These are phyloP conservation scores for Labeo rohita DNA, from an alignment of 2,113 vertebrate genomes.

Conservation along the genomic window DNA sequence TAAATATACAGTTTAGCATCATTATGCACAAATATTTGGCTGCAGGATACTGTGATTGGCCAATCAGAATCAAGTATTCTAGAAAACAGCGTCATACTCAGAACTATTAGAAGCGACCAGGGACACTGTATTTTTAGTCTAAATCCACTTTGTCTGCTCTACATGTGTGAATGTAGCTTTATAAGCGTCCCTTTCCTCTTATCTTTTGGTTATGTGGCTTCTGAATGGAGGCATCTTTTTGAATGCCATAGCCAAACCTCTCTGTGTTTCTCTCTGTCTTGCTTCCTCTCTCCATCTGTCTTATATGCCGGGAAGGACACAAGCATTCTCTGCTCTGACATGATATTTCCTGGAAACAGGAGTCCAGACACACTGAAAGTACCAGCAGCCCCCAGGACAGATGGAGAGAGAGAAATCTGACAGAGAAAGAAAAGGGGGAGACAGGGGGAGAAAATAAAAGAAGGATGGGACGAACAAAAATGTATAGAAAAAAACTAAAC, in stretches of 20 bases:
- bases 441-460: constrained; percentile 27
- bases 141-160: not conserved
- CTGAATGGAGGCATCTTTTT: not conserved
- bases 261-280: not conserved
- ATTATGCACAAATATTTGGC: too few relatives aligned
- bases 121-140: not conserved
- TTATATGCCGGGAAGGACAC: constrained; percentile 65
- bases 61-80: too few relatives aligned
- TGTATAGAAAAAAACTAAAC: too few relatives aligned
- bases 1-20: too few relatives aligned
- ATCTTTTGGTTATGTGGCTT: not conserved
- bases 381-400: constrained; percentile 58
- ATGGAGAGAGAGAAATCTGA: constrained; percentile 66
- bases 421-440: constrained; percentile 56
- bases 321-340: constrained; percentile 66
- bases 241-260: not conserved
- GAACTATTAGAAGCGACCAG: not conserved
- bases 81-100: too few relatives aligned
- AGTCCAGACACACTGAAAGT: constrained; percentile 42
- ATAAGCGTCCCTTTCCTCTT: not conserved
- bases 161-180: not conserved
- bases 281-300: constrained; percentile 12
- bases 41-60: too few relatives aligned
- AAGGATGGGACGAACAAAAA: not conserved
- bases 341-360: constrained; percentile 62